Evolutionary conservation across 2,888 invertebrate genomes (phyloP).

Genomic region (Aspidapion aeneum): DNA sequence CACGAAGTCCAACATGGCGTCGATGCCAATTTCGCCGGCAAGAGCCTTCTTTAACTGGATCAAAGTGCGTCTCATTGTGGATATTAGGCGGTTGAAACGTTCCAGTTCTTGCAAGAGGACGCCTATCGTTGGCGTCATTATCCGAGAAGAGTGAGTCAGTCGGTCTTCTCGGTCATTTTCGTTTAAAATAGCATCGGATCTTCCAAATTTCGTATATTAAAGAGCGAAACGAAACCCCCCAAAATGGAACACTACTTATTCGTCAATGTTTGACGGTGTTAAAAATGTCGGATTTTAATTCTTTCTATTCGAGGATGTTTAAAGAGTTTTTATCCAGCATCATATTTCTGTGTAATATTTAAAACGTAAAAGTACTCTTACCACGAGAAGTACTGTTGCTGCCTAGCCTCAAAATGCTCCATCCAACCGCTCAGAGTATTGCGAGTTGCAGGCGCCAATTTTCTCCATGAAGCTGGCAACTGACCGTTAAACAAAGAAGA

Average conservation of each 20-base stretch:
- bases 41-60: constrained; percentile 76
- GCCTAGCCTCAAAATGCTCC: constrained; percentile 72
- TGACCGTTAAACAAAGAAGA: constrained; percentile 81
- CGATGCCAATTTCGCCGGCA: constrained; percentile 92
- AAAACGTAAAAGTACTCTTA: no score
- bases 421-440: constrained; percentile 88
- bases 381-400: constrained; percentile 74
- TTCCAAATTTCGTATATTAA: constrained; percentile 74
- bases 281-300: no score
- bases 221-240: no score
- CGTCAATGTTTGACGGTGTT: no score
- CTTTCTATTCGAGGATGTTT: no score
- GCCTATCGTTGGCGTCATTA: constrained; percentile 80
- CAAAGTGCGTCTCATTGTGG: constrained; percentile 66
- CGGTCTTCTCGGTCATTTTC: no score
- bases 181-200: constrained; percentile 72
- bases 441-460: constrained; percentile 78
- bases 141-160: no score
- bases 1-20: constrained; percentile 81
- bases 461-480: constrained; percentile 76
- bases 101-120: constrained; percentile 88
- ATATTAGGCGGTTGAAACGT: constrained; percentile 77
- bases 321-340: no score
- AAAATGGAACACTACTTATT: no score
- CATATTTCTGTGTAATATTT: no score